Conservation (phyloP, 2,888 invertebrate genomes). For the Athalia rosae region DNA sequence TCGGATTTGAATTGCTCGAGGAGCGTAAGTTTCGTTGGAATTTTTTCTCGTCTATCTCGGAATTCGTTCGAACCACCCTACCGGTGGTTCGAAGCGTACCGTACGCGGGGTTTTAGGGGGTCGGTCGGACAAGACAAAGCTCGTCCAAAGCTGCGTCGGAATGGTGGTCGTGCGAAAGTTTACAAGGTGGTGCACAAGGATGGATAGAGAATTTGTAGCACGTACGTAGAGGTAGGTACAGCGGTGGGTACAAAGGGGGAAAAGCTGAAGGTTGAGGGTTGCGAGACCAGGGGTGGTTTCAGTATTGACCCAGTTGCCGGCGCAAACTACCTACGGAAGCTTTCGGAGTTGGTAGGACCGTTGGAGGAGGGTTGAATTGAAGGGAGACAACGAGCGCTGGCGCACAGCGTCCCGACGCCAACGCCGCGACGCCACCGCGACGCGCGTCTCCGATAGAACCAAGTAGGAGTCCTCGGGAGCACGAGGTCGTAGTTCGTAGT, state of each 20-base stretch:
- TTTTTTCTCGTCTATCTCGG: too few species aligned
- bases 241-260: not conserved
- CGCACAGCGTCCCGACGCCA: conserved; percentile 72
- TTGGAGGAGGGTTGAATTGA: conserved; percentile 5
- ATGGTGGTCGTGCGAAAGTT: too few species aligned
- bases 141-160: too few species aligned
- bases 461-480: conserved; percentile 62
- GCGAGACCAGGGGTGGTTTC: conserved; percentile 52
- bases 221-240: not conserved
- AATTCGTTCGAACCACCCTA: too few species aligned
- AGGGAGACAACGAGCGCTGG: conserved; percentile 59
- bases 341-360: conserved; percentile 1
- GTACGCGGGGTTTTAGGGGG: too few species aligned
- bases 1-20: too few species aligned
- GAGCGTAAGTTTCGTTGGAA: too few species aligned
- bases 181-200: too few species aligned
- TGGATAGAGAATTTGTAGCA: too few species aligned
- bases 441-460: conserved; percentile 61
- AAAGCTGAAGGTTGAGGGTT: conserved; percentile 27
- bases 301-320: conserved; percentile 67
- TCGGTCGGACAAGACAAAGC: too few species aligned
- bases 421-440: conserved; percentile 76
- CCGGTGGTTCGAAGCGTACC: too few species aligned
- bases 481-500: conserved; percentile 57
- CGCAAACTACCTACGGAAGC: conserved; percentile 49